A percentile compares a stretch with the other conserved stretches of the same genome.
Conservation (phyloP, 2,797 vertebrate species). For the Holocentrus rufus region DNA sequence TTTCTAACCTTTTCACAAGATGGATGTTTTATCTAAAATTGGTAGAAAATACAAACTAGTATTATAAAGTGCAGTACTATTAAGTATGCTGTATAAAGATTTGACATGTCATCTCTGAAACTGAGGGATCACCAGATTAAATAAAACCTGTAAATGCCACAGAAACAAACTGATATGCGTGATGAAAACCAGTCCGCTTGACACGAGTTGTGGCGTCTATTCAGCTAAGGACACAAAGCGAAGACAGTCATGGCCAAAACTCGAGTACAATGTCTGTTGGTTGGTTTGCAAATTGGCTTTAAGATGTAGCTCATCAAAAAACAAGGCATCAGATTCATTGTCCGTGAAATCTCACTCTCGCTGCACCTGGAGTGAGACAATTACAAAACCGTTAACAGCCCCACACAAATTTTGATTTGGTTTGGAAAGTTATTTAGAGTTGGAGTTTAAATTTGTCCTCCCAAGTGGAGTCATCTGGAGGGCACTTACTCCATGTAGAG, state of each 20-base stretch:
- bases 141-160: background rate
- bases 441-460: slow-evolving; percentile 20
- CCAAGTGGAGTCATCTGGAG: slow-evolving; percentile 30
- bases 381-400: slow-evolving; percentile 42
- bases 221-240: background rate
- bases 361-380: slow-evolving; percentile 5
- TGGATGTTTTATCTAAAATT: background rate
- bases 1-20: slow-evolving; percentile 12
- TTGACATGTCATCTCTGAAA: no score
- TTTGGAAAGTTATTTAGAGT: slow-evolving; percentile 45
- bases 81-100: no score
- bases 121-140: no score
- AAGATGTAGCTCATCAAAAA: slow-evolving; percentile 18
- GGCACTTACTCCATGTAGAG: slow-evolving; percentile 3
- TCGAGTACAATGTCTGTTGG: slow-evolving; percentile 1
- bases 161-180: slow-evolving; percentile 22
- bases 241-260: background rate
- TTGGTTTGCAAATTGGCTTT: slow-evolving; percentile 10
- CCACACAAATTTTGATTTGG: slow-evolving; percentile 20
- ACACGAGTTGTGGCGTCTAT: background rate
- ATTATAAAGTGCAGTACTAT: background rate
- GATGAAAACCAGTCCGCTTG: background rate
- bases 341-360: slow-evolving; percentile 35
- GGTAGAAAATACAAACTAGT: background rate
- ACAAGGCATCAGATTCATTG: slow-evolving; percentile 16